Percentiles rank a stretch among this genome's conserved stretches.
phyloP scores from a whole-genome alignment of 2,888 invertebrate genomes.

The Epinotia ramella region DNA sequence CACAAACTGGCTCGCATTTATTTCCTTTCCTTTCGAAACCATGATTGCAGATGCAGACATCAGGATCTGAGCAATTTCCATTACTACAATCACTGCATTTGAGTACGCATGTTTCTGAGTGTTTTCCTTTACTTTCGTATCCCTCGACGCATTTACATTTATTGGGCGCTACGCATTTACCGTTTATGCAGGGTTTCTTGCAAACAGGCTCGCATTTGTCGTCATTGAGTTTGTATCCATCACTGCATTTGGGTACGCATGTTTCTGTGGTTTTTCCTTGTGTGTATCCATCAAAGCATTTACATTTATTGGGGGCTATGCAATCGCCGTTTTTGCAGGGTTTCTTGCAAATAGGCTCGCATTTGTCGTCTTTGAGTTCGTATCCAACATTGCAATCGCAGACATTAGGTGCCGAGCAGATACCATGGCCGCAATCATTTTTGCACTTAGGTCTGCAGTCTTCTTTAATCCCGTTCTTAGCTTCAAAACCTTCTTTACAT shows the following conservation, averaged over 20 bases:
- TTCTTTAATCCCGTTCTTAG: constrained; percentile 8
- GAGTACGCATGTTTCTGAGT: not conserved
- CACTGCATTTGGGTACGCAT: constrained; percentile 11
- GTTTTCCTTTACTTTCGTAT: not conserved
- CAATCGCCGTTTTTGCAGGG: constrained; percentile 1
- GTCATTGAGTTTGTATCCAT: constrained; percentile 30
- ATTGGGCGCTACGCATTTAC: not conserved
- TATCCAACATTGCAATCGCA: constrained; percentile 44
- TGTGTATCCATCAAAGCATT: constrained; percentile 2
- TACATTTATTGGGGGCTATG: not conserved
- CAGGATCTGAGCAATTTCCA: constrained; percentile 5
- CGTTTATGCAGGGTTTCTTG: constrained; percentile 10
- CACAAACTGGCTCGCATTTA: constrained; percentile 11
- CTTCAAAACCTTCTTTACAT: constrained; percentile 12
- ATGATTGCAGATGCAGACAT: not conserved
- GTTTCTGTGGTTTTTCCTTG: not conserved
- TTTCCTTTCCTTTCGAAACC: not conserved
- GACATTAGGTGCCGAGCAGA: constrained; percentile 20
- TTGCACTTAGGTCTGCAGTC: constrained; percentile 12
- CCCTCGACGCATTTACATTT: constrained; percentile 1
- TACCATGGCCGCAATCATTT: constrained; percentile 44
- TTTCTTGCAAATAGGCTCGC: constrained; percentile 50
- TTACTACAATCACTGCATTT: constrained; percentile 4
- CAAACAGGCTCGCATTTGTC: constrained; percentile 52
- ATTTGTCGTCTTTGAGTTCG: constrained; percentile 44